phyloP scores from a whole-genome alignment of 2,888 invertebrate species.

The Ectropis crepuscularia region DNA sequence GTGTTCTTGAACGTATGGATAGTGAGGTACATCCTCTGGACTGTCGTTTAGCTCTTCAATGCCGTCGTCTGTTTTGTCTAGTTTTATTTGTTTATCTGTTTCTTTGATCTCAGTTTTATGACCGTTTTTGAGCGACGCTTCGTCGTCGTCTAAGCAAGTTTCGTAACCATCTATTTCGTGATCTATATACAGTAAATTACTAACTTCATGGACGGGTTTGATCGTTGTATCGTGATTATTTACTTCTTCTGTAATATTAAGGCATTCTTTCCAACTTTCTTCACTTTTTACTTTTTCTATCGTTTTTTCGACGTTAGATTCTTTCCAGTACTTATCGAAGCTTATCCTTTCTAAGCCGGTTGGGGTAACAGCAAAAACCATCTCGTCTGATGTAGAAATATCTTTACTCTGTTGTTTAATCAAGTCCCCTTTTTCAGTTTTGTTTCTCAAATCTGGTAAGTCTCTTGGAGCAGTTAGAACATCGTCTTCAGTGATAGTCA shows the following conservation, averaged over 20 bases:
- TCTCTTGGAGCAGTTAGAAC: slow-evolving; percentile 70
- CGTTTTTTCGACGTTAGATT: slow-evolving; percentile 50
- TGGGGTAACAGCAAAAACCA: slow-evolving; percentile 82
- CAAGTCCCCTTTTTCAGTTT: slow-evolving; percentile 60
- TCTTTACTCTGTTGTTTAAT: slow-evolving; percentile 81
- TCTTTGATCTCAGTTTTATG: slow-evolving; percentile 78
- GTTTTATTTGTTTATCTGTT: slow-evolving; percentile 72
- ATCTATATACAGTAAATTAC: slow-evolving; percentile 75
- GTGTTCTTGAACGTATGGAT: slow-evolving; percentile 77
- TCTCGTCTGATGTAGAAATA: slow-evolving; percentile 81
- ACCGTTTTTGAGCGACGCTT: slow-evolving; percentile 71
- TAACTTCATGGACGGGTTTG: slow-evolving; percentile 70
- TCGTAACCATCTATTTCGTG: slow-evolving; percentile 85
- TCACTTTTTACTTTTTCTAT: slow-evolving; percentile 70
- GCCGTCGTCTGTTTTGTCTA: slow-evolving; percentile 64
- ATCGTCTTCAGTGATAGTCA: slow-evolving; percentile 81
- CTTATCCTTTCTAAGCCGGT: slow-evolving; percentile 81
- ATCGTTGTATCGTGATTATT: slow-evolving; percentile 62
- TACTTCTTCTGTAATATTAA: slow-evolving; percentile 64
- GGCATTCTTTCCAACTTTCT: slow-evolving; percentile 77
- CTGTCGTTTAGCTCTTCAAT: slow-evolving; percentile 66
- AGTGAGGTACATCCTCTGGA: slow-evolving; percentile 62
- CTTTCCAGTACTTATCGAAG: slow-evolving; percentile 80
- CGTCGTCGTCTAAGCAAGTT: slow-evolving; percentile 86
- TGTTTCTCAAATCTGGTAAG: slow-evolving; percentile 65